Evolutionary conservation across 2,888 invertebrate species (phyloP).

Genomic region (Thyatira batis): DNA sequence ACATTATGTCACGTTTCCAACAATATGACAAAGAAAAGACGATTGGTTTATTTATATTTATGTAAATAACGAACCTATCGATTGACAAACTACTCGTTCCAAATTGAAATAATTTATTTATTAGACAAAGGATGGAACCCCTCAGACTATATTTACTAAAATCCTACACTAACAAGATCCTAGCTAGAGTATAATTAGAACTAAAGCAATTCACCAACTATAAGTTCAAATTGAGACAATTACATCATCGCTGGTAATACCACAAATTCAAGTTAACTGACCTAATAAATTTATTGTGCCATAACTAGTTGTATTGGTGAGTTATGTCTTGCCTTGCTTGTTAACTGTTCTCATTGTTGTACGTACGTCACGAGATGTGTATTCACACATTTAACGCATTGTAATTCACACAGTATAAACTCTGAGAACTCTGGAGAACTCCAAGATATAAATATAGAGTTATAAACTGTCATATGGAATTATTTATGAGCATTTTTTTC

Average conservation of each 20-base stretch:
- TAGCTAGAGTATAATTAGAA: not conserved
- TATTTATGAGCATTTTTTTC: too few species aligned
- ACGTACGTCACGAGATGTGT: conserved; percentile 5
- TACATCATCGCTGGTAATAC: conserved; percentile 35
- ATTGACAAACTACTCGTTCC: not conserved
- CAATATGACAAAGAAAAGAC: not conserved
- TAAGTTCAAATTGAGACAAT: conserved; percentile 35
- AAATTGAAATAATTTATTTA: not conserved
- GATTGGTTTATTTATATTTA: not conserved
- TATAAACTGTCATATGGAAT: too few species aligned
- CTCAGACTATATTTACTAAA: not conserved
- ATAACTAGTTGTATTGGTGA: conserved; percentile 72
- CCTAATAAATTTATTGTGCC: conserved; percentile 76
- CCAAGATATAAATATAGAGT: too few species aligned
- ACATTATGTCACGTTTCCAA: not conserved
- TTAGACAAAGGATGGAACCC: not conserved
- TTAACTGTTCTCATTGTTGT: conserved; percentile 45
- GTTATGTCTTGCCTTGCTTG: conserved; percentile 50
- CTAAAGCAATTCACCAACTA: not conserved
- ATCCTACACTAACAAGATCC: conserved; percentile 2
- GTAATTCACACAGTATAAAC: too few species aligned
- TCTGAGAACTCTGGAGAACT: too few species aligned
- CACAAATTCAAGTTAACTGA: conserved; percentile 74
- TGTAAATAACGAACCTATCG: not conserved
- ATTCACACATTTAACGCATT: too few species aligned